Conservation (phyloP, 2,888 invertebrate genomes). For the Cryptocheilus praepositus region DNA sequence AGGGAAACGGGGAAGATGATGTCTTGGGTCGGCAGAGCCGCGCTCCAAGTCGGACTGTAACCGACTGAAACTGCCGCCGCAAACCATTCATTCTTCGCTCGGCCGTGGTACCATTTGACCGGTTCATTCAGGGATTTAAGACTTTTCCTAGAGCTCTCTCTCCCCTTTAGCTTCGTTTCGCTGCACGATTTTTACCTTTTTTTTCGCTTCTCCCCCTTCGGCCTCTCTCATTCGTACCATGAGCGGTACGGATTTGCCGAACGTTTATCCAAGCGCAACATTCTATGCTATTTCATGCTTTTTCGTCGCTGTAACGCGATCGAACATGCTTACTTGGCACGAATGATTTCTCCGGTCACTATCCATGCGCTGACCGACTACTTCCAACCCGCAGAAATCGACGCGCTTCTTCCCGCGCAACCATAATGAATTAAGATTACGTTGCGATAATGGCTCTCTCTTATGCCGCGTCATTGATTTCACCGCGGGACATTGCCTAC, state of each 20-base stretch:
- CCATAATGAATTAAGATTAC: conserved; percentile 49
- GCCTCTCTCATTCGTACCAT: neutral
- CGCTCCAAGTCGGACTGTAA: conserved; percentile 47
- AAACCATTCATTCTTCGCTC: conserved; percentile 67
- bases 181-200: conserved; percentile 34
- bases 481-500: conserved; percentile 34
- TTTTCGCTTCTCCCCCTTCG: conserved; percentile 24
- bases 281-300: neutral
- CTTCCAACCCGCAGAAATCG: conserved; percentile 31
- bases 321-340: conserved; percentile 39
- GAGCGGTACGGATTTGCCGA: no score
- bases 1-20: conserved; percentile 24
- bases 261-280: neutral
- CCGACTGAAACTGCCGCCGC: conserved; percentile 54
- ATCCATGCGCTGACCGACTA: neutral
- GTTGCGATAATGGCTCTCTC: conserved; percentile 42
- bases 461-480: conserved; percentile 51
- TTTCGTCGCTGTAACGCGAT: conserved; percentile 20
- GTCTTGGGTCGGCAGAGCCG: conserved; percentile 18
- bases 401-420: conserved; percentile 44
- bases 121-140: conserved; percentile 68
- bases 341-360: conserved; percentile 6
- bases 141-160: conserved; percentile 61
- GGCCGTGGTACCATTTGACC: conserved; percentile 59
- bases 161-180: conserved; percentile 52